These are phyloP conservation scores for Coluber constrictor DNA, from an alignment of 2,797 vertebrate species.

Conservation along the genomic window DNA sequence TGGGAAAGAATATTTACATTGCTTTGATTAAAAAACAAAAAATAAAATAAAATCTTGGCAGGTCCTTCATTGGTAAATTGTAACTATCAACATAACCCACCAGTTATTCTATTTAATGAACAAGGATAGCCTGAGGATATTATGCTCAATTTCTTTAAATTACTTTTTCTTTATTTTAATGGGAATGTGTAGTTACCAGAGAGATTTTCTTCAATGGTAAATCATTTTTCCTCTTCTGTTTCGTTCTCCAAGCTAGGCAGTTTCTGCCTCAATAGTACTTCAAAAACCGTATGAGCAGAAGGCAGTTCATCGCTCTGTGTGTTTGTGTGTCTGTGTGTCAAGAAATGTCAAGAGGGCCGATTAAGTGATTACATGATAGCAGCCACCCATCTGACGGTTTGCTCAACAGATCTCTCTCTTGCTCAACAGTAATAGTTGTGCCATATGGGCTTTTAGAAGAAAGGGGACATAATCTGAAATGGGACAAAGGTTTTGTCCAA, in stretches of 20 bases:
- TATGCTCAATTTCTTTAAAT: background rate
- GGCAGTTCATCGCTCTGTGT: background rate
- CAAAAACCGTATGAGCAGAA: background rate
- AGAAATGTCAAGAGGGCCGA: background rate
- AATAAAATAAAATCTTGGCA: background rate
- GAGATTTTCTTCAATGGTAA: background rate
- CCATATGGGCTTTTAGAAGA: background rate
- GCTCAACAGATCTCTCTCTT: background rate
- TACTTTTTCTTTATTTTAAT: background rate
- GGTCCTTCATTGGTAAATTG: background rate
- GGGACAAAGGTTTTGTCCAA: background rate
- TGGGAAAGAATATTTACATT: background rate
- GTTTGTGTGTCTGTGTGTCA: background rate
- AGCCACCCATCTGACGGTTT: background rate
- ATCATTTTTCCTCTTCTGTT: background rate
- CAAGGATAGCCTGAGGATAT: background rate
- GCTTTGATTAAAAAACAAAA: background rate
- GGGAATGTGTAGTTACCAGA: background rate
- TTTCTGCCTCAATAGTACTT: background rate
- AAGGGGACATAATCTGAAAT: background rate
- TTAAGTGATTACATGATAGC: background rate
- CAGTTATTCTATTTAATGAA: background rate
- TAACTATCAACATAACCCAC: background rate
- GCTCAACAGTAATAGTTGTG: background rate
- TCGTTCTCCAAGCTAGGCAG: background rate